These are phyloP conservation scores for Zhuqinia jingwanae DNA, from an alignment of 2,888 invertebrate genomes.

Conservation along the genomic window DNA sequence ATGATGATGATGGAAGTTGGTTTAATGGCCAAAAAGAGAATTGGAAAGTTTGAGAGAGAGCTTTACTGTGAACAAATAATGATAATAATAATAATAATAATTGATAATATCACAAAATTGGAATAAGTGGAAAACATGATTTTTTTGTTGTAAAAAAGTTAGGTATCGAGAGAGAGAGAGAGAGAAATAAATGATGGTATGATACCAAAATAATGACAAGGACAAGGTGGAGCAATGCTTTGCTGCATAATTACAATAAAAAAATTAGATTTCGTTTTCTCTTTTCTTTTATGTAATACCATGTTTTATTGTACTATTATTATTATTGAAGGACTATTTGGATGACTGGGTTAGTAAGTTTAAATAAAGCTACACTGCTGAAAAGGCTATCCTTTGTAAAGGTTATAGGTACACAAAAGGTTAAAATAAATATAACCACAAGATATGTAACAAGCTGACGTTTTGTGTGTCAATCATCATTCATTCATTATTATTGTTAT, in stretches of 20 bases:
- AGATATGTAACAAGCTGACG: conserved; percentile 48
- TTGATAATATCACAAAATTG: conserved; percentile 12
- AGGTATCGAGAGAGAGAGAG: too few relatives aligned
- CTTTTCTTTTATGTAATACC: too few relatives aligned
- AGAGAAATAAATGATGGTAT: not conserved
- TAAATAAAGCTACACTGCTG: not conserved
- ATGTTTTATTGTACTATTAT: too few relatives aligned
- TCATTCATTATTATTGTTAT: conserved; percentile 41
- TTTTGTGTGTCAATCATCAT: conserved; percentile 54
- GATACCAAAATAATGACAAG: not conserved
- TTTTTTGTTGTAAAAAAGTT: too few relatives aligned
- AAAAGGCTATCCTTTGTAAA: not conserved
- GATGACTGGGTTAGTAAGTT: not conserved
- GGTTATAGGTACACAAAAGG: not conserved
- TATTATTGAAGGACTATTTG: too few relatives aligned
- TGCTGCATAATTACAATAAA: conserved; percentile 16
- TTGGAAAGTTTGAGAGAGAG: not conserved
- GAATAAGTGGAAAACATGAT: not conserved
- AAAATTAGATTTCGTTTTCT: too few relatives aligned
- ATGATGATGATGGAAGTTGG: too few relatives aligned
- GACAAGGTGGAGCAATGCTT: not conserved
- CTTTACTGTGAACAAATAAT: not conserved
- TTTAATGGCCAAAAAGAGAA: not conserved
- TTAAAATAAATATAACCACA: conserved; percentile 25
- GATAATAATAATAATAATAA: not conserved